Conservation (phyloP, 1,140 invertebrate species). For the Pseudomyrmex pallidus region DNA sequence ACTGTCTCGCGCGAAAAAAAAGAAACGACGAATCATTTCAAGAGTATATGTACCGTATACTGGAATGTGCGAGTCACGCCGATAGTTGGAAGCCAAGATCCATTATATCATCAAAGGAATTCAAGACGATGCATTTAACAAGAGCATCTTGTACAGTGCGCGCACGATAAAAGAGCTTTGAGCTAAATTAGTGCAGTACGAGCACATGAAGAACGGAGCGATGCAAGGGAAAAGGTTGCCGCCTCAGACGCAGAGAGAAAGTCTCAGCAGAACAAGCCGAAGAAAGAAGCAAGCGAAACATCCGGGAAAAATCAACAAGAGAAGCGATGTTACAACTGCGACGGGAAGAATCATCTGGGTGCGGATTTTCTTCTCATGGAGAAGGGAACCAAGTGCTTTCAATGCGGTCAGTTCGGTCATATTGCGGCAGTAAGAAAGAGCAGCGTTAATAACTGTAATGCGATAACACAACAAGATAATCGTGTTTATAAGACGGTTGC, state of each 20-base stretch:
- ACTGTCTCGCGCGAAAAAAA: constrained; percentile 14
- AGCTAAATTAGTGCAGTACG: background rate
- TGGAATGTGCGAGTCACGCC: constrained; percentile 16
- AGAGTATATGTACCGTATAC: constrained; percentile 36
- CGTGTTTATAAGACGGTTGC: background rate
- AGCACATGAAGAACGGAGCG: background rate
- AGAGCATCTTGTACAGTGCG: constrained; percentile 3
- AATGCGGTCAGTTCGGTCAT: background rate
- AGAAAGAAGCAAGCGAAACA: background rate
- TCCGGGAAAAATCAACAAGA: background rate
- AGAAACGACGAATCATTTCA: constrained; percentile 27
- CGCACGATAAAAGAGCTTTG: background rate
- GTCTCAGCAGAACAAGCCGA: background rate
- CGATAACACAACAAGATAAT: background rate
- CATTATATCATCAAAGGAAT: constrained; percentile 54
- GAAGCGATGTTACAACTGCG: background rate
- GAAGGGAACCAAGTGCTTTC: background rate
- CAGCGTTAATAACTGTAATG: background rate
- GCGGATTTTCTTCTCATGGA: background rate
- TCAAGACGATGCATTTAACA: constrained; percentile 20
- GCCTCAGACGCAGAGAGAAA: background rate
- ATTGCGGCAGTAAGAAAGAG: background rate
- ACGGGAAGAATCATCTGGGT: background rate
- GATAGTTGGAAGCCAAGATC: constrained; percentile 38
- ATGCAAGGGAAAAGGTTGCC: background rate